Evolutionary conservation across 2,888 invertebrate genomes (phyloP).

Genomic region (Proisotoma minuta): DNA sequence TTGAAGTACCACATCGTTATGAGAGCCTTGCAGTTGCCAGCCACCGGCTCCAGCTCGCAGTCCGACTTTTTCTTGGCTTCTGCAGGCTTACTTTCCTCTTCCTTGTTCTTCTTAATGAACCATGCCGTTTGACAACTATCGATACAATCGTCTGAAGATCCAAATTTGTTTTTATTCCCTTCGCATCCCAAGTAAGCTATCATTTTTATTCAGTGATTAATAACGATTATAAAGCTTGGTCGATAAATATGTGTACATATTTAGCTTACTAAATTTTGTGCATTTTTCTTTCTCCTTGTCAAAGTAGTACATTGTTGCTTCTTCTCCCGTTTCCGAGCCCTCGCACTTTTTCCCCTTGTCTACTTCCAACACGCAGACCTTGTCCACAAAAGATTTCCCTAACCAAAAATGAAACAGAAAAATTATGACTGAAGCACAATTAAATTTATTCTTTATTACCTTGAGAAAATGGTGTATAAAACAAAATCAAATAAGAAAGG

Average conservation of each 20-base stretch:
- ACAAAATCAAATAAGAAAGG: too few species aligned
- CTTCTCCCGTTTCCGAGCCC: not conserved
- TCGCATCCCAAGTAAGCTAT: not conserved
- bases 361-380: not conserved
- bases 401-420: too few species aligned
- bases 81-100: not conserved
- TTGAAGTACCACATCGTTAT: constrained; percentile 18
- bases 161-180: constrained; percentile 18
- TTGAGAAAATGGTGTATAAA: too few species aligned
- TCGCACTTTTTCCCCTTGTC: not conserved
- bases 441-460: too few species aligned
- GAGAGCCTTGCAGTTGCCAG: constrained; percentile 13
- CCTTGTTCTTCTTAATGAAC: constrained; percentile 7
- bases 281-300: not conserved
- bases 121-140: constrained; percentile 21
- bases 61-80: not conserved
- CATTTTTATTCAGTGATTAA: too few species aligned
- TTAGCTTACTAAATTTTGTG: too few species aligned
- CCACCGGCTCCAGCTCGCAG: not conserved
- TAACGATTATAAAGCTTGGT: too few species aligned
- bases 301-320: not conserved
- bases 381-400: not conserved
- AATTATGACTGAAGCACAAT: too few species aligned
- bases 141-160: constrained; percentile 16
- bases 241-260: too few species aligned